A percentile compares a stretch with the other conserved stretches of the same genome.
Evolutionary conservation across 2,888 invertebrate genomes (phyloP).

Genomic region (Falcaria lacertinaria): DNA sequence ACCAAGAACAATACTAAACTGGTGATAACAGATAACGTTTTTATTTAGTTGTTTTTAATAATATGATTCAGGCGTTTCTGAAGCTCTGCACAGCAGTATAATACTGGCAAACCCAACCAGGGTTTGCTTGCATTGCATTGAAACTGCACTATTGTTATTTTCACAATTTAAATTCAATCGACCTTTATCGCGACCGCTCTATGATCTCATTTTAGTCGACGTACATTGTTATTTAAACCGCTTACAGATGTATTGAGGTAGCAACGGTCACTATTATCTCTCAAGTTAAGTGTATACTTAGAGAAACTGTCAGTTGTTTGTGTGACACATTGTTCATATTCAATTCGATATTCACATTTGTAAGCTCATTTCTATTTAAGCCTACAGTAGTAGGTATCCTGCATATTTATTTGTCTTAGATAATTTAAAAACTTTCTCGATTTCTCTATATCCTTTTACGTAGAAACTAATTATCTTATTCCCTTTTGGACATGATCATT

Average conservation of each 20-base stretch:
- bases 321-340: constrained; percentile 8
- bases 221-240: constrained; percentile 9
- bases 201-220: constrained; percentile 19
- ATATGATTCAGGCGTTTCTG: neutral
- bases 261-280: neutral
- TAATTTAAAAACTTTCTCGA: constrained; percentile 17
- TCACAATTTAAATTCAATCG: constrained; percentile 16
- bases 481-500: neutral
- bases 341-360: constrained; percentile 8
- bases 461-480: neutral
- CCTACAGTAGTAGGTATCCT: constrained; percentile 16
- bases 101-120: no score
- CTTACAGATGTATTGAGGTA: constrained; percentile 1
- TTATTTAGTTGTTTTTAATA: neutral
- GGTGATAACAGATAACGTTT: neutral
- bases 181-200: constrained; percentile 16
- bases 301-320: neutral
- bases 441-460: constrained; percentile 20
- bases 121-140: neutral
- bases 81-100: neutral
- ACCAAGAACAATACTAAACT: no score
- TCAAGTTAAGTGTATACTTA: neutral
- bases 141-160: neutral
- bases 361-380: constrained; percentile 14
- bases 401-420: constrained; percentile 11